Conservation (phyloP, 2,113 vertebrate species). For the Oreocharis arfaki region DNA sequence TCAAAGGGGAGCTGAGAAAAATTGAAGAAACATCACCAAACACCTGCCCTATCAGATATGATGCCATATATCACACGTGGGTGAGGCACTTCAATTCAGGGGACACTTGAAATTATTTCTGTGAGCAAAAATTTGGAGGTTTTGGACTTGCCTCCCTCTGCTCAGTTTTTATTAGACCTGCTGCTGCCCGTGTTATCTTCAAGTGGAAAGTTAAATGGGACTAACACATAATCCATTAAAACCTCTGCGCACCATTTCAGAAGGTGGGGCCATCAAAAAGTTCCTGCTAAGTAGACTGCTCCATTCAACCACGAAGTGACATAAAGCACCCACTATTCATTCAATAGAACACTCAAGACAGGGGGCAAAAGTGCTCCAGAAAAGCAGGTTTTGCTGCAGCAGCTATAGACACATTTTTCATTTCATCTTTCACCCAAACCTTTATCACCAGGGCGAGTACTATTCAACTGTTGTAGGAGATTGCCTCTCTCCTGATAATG, state of each 20-base stretch:
- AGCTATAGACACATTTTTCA: constrained; percentile 32
- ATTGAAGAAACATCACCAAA: not conserved
- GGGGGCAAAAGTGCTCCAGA: constrained; percentile 26
- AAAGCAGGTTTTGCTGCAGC: constrained; percentile 33
- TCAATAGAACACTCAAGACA: not conserved
- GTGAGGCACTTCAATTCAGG: not conserved
- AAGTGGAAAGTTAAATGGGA: not conserved
- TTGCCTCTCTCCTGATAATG: constrained; percentile 14
- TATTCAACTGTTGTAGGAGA: not conserved
- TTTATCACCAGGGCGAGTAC: not conserved
- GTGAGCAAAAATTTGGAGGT: not conserved
- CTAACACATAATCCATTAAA: not conserved
- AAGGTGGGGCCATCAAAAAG: constrained; percentile 12
- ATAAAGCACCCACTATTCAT: constrained; percentile 14
- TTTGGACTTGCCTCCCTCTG: not conserved
- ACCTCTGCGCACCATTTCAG: not conserved
- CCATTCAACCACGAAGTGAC: not conserved
- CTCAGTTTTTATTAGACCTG: not conserved
- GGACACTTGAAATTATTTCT: not conserved
- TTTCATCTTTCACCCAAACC: constrained; percentile 57
- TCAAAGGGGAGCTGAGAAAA: not conserved
- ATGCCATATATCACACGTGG: not conserved
- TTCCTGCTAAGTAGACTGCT: constrained; percentile 13
- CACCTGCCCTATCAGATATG: not conserved
- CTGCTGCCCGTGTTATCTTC: not conserved